Evolutionary conservation across 2,113 vertebrate genomes (phyloP), one percentile per base, ranked within the genome.

Genomic region (Thunnus maccoyii): DNA sequence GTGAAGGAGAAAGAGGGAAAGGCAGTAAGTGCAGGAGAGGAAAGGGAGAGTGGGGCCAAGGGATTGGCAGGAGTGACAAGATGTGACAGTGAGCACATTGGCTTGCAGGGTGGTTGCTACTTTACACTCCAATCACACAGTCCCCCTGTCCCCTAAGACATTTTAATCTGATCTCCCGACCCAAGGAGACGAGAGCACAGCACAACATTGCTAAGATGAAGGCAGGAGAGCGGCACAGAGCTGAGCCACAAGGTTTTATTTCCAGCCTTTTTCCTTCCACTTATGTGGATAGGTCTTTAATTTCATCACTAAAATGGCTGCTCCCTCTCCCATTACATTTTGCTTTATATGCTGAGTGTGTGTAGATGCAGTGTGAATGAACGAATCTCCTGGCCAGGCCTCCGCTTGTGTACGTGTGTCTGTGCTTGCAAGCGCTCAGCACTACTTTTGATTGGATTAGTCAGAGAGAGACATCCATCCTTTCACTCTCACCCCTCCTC

Each of bases 41-140:
- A 66, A 51, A 41, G 15, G 44, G 61, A 65, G 75, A 22, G 44
- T n/a, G 84, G 74, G 76, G 62, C 70, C 80, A 51, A 50, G 82
- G 83, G 89, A 92, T 68, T 86, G 86, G 87, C 78, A 89, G 86
- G 81, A 92, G 89, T 91, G 89, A 94, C 90, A 57, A 86, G 87
- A 94, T 90, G 93, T 94, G 94, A 92, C 91, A 90, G 88, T 83
- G 88, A 92, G 89, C 90, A 90, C 83, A 93, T 84, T 92, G 89
- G 89, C 92, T 86, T 61, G 68, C 91, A 89, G 88, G 88, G 88
- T 71, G 86, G 90, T 67, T 87, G 76, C 91, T 93, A 75, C 91
- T 93, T 93, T 91, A 92, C 86, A 95, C 92, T 94, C 95, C 89
- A 87, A 93, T 92, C 91, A 94, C 93, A 94, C 85, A 77, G 80